Conservation (phyloP, 2,888 invertebrate species). For the Cataglyphis cursor region DNA sequence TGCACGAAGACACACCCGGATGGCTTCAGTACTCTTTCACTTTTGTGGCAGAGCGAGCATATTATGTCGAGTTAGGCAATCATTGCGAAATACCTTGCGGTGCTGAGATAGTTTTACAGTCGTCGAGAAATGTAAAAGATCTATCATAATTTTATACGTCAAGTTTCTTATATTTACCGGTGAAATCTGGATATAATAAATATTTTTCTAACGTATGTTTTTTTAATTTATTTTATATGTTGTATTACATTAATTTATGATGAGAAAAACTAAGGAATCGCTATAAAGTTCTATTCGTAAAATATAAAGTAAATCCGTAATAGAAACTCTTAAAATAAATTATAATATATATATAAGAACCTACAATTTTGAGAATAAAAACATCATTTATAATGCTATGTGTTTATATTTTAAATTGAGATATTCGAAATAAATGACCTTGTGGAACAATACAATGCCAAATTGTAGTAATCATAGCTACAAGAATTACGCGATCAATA, state of each 20-base stretch:
- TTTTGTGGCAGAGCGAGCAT: constrained; percentile 40
- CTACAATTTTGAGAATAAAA: neutral
- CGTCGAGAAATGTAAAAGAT: constrained; percentile 13
- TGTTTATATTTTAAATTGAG: too few species aligned
- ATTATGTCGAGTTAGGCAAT: constrained; percentile 48
- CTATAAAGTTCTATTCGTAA: neutral
- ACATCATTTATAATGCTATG: too few species aligned
- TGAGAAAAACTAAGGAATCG: neutral
- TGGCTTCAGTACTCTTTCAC: constrained; percentile 49
- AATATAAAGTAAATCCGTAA: neutral
- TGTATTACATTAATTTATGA: neutral
- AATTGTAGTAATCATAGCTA: too few species aligned
- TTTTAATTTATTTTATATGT: neutral
- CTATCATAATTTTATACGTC: neutral
- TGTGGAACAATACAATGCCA: too few species aligned
- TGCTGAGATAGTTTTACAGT: constrained; percentile 17
- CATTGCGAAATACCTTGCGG: constrained; percentile 24
- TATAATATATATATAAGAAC: neutral
- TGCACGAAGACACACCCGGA: constrained; percentile 49
- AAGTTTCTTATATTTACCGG: neutral
- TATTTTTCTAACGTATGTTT: neutral
- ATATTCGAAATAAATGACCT: too few species aligned
- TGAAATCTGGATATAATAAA: neutral
- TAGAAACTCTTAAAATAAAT: neutral
- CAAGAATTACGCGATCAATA: too few species aligned